These are phyloP conservation scores for Platygyra sinensis DNA, from an alignment of 64 coral and sea anemone genomes.

Conservation along the genomic window DNA sequence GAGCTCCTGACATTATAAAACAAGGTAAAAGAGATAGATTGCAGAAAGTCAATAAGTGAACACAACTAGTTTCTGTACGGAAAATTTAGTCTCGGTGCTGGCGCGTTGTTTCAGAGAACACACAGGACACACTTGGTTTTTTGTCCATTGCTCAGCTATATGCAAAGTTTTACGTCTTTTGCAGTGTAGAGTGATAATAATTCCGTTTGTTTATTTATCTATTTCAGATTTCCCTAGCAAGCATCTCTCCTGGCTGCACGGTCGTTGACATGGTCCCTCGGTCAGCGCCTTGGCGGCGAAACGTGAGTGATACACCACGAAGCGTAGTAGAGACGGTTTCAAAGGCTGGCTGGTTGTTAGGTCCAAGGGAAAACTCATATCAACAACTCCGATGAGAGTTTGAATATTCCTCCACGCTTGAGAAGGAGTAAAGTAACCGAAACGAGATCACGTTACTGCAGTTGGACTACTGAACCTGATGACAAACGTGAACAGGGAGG, in stretches of 20 bases:
- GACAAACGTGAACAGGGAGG: slow-evolving; percentile 11
- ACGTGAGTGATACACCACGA: slow-evolving; percentile 11
- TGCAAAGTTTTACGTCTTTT: neutral
- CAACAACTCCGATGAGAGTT: neutral
- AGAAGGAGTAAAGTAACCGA: neutral
- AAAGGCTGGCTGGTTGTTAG: neutral
- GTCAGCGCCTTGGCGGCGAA: slow-evolving; percentile 39
- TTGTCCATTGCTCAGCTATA: no score
- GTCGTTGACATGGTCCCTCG: neutral
- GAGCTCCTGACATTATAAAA: no score
- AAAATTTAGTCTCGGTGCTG: no score
- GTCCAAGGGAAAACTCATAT: neutral
- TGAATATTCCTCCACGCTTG: neutral
- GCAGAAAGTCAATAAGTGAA: no score
- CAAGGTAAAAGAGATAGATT: no score
- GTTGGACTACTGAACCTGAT: slow-evolving; percentile 16
- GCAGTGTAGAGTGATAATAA: neutral
- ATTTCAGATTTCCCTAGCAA: neutral
- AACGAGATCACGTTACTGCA: neutral
- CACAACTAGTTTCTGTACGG: no score
- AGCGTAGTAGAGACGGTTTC: slow-evolving; percentile 3
- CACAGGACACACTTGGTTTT: no score
- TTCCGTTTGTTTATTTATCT: neutral
- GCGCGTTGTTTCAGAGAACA: neutral
- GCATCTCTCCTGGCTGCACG: neutral